phyloP scores from a whole-genome alignment of 2,888 invertebrate genomes.

The Iphiclides podalirius region DNA sequence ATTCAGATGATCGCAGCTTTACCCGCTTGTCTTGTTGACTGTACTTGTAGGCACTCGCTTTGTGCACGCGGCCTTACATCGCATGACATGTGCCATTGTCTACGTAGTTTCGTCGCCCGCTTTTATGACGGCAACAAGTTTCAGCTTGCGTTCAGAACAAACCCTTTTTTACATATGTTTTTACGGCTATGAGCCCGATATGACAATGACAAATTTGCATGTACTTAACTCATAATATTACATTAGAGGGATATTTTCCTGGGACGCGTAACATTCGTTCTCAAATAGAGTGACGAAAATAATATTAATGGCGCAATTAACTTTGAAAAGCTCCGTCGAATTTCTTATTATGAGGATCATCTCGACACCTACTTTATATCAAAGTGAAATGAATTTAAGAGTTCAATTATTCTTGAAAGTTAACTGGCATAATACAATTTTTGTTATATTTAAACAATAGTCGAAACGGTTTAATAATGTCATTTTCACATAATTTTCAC shows the following conservation, averaged over 20 bases:
- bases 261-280: background rate
- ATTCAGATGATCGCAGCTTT: conserved; percentile 73
- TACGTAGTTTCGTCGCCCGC: conserved; percentile 50
- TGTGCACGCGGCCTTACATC: conserved; percentile 59
- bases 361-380: conserved; percentile 47
- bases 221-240: too few species aligned
- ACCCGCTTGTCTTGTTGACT: conserved; percentile 71
- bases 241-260: conserved; percentile 11
- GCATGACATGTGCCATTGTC: conserved; percentile 63
- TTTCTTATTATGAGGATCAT: conserved; percentile 54
- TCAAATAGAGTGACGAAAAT: conserved; percentile 13
- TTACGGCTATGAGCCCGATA: conserved; percentile 29
- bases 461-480: too few species aligned
- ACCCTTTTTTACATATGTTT: conserved; percentile 33
- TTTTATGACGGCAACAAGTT: conserved; percentile 58
- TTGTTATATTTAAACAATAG: background rate
- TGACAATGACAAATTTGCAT: conserved; percentile 33
- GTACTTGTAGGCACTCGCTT: conserved; percentile 62
- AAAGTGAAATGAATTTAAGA: conserved; percentile 43
- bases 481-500: too few species aligned
- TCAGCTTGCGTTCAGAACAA: conserved; percentile 37
- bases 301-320: conserved; percentile 64
- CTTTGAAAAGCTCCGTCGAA: conserved; percentile 48
- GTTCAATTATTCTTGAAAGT: conserved; percentile 23
- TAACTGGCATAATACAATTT: conserved; percentile 10